phyloP scores from a whole-genome alignment of 2,888 invertebrate genomes.

The Orchesellides sinensis region DNA sequence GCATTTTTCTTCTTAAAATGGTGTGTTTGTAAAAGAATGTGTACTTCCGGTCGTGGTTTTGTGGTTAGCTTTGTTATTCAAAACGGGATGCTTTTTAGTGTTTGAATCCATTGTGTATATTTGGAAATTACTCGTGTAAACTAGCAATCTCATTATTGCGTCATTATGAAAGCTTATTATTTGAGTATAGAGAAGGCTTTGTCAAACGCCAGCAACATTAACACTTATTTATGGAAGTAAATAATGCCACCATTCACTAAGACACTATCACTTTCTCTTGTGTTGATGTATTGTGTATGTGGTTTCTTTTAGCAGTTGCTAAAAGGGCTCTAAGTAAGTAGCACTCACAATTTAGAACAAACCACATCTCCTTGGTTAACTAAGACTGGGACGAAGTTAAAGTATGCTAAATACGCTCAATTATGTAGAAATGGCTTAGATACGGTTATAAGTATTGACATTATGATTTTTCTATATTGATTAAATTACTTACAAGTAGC shows the following conservation, averaged over 20 bases:
- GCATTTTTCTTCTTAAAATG: neutral
- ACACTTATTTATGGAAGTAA: constrained; percentile 11
- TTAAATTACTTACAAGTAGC: too few species aligned
- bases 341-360: constrained; percentile 21
- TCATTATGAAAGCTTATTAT: constrained; percentile 9
- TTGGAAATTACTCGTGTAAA: constrained; percentile 35
- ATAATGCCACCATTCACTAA: neutral
- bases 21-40: neutral
- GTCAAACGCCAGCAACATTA: neutral
- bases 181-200: neutral
- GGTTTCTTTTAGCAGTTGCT: neutral
- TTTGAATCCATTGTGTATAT: constrained; percentile 11
- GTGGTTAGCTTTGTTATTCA: constrained; percentile 24
- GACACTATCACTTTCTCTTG: constrained; percentile 32
- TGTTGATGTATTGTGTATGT: constrained; percentile 5
- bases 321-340: neutral
- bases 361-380: constrained; percentile 44
- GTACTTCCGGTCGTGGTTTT: constrained; percentile 39
- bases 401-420: neutral
- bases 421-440: too few species aligned
- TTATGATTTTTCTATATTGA: neutral
- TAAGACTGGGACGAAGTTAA: neutral
- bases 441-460: too few species aligned
- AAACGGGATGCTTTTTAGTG: constrained; percentile 5
- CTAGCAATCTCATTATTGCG: constrained; percentile 36